A percentile compares a stretch with the other conserved stretches of the same genome.
Evolutionary conservation across 2,113 vertebrate species (phyloP).

Genomic region (Plotosus lineatus): DNA sequence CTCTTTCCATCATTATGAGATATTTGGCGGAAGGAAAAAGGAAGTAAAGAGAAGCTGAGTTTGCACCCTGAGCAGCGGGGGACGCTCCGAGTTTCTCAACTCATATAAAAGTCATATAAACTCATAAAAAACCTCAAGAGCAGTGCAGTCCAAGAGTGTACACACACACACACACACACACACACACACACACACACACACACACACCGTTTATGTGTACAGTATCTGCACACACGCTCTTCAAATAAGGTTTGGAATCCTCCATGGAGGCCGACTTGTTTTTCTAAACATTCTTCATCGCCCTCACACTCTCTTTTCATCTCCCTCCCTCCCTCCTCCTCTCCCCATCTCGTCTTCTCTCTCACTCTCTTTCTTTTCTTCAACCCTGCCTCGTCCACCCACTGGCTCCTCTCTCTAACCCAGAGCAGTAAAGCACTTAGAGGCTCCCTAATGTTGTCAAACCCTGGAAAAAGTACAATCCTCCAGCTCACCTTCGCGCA

Average conservation of each 20-base stretch:
- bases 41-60: slow-evolving; percentile 28
- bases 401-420: slow-evolving; percentile 15
- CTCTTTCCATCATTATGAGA: slow-evolving; percentile 15
- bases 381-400: slow-evolving; percentile 38
- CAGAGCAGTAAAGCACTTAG: slow-evolving; percentile 47
- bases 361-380: slow-evolving; percentile 42
- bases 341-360: slow-evolving; percentile 45
- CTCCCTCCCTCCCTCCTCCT: slow-evolving; percentile 23
- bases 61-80: slow-evolving; percentile 29
- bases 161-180: slow-evolving; percentile 18
- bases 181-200: not conserved
- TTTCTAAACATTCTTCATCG: slow-evolving; percentile 61
- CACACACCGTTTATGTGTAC: not conserved
- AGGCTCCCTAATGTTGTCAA: slow-evolving; percentile 44
- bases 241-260: slow-evolving; percentile 62
- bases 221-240: slow-evolving; percentile 41
- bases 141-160: not conserved
- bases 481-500: slow-evolving; percentile 23
- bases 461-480: slow-evolving; percentile 41
- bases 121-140: slow-evolving; percentile 32
- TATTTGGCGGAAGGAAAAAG: not conserved
- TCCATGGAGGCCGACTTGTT: slow-evolving; percentile 59
- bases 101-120: slow-evolving; percentile 57
- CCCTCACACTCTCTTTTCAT: slow-evolving; percentile 46
- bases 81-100: slow-evolving; percentile 29